Base-by-base conservation (phyloP, 1,140 invertebrate species). In the Trypoxylus dichotomus region DNA sequence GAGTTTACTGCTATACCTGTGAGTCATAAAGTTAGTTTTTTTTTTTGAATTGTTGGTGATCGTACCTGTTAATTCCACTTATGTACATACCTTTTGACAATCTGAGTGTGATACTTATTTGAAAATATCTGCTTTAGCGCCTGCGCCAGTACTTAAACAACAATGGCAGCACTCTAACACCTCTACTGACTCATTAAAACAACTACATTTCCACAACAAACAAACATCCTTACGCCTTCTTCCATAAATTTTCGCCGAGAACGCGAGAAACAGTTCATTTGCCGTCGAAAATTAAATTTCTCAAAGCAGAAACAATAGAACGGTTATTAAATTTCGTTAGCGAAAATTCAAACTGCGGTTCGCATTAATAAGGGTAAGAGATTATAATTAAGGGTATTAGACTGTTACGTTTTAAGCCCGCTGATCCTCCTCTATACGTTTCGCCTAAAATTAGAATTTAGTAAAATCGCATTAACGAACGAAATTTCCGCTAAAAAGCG, bases 371-470 rank as follows among this genome's bases (percentile, higher is more conserved):
- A 63, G 60, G 60, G 60, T 63, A 63, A 63, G 60, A 63, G 60
- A 63, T 63, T 63, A 63, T 63, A 63, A 63, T 63, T 63, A 63
- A 63, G 60, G 60, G 60, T 27, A 63, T 63, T 63, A 63, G 19
- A 24, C 21, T 63, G 60, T 63, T 63, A 63, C 60, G 25, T 63
- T 63, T 63, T 63, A 63, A 63, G 60, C 60, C 60, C 21, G 60
- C 3, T 63, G 25, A 63, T 63, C 60, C 25, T 24, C 19, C 60
- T 19, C 60, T 27, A 21, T 19, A 63, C 60, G 60, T 63, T 63
- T 63, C n/a, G 3, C 60, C 60, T 63, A 63, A 63, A 63, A 63
- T 63, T 63, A 63, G 21, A 63, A 63, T 63, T 63, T 27, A 27
- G 60, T 10, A 63, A 63, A 63, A 63, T 63, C 60, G 25, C 60